These are phyloP conservation scores for Cantharis lateralis DNA, from an alignment of 2,888 invertebrate genomes.

Conservation along the genomic window DNA sequence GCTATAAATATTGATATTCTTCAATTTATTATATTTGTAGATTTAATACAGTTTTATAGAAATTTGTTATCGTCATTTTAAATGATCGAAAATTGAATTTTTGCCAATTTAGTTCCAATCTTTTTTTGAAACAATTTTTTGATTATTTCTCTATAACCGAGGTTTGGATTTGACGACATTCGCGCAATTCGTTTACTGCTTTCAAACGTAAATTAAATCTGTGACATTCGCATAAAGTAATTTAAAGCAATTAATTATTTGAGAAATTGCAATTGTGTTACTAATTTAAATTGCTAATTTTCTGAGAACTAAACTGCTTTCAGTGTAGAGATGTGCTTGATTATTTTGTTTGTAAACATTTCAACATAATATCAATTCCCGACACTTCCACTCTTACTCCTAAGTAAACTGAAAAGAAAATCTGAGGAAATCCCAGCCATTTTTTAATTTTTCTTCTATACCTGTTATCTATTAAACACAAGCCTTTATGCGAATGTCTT, in stretches of 20 bases:
- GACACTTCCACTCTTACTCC: not conserved
- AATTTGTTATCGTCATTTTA: not conserved
- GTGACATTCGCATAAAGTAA: not conserved
- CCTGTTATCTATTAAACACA: not conserved
- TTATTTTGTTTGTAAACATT: not conserved
- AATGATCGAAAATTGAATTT: not conserved
- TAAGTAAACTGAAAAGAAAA: not conserved
- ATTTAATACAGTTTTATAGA: conserved; percentile 3
- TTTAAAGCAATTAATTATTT: not conserved
- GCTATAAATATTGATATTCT: conserved; percentile 27
- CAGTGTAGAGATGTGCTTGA: not conserved
- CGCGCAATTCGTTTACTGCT: not conserved
- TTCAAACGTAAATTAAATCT: not conserved
- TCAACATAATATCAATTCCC: not conserved
- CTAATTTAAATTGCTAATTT: not conserved
- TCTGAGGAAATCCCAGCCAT: not conserved
- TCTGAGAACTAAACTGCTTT: not conserved
- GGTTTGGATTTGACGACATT: not conserved
- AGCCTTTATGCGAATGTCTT: not conserved
- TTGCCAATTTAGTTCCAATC: not conserved
- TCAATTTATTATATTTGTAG: conserved; percentile 16
- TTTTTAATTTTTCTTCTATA: not conserved
- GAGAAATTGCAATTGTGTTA: not conserved
- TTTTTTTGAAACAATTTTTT: not conserved
- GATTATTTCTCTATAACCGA: not conserved